These are phyloP conservation scores for Hirtodrosophila confusa DNA, from an alignment of 2,888 invertebrate genomes.

Conservation along the genomic window DNA sequence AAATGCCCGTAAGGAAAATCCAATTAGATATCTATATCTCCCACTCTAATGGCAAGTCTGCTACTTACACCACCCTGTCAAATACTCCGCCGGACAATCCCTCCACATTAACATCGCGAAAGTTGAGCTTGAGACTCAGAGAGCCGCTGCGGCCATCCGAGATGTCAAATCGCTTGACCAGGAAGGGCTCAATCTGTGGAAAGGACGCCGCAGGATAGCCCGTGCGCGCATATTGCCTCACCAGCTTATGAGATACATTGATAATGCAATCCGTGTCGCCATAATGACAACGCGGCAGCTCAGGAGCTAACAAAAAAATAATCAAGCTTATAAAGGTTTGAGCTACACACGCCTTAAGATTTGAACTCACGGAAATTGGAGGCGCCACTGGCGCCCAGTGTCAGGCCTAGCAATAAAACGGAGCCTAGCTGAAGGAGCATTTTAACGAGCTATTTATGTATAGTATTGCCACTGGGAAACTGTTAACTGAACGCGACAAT, in stretches of 20 bases:
- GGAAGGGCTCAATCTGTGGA: constrained; percentile 82
- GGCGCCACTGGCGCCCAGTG: constrained; percentile 38
- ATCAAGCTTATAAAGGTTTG: not conserved
- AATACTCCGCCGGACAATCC: constrained; percentile 80
- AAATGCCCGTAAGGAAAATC: not conserved
- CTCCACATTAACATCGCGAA: constrained; percentile 80
- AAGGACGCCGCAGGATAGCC: constrained; percentile 80
- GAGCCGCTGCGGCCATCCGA: constrained; percentile 81
- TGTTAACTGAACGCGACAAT: constrained; percentile 9
- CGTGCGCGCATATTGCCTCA: constrained; percentile 77
- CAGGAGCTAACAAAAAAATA: constrained; percentile 66
- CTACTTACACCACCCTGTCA: constrained; percentile 82
- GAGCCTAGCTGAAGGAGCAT: constrained; percentile 51
- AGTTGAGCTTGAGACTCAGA: constrained; percentile 79
- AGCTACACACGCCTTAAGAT: not conserved
- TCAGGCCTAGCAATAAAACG: constrained; percentile 39
- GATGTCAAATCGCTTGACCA: constrained; percentile 79
- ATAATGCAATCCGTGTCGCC: constrained; percentile 81
- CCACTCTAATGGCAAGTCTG: not conserved
- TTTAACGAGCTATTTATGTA: constrained; percentile 10
- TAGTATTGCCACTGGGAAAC: constrained; percentile 1
- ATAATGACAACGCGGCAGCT: constrained; percentile 78
- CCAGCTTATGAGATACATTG: constrained; percentile 70
- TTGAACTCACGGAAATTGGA: constrained; percentile 69
- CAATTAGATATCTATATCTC: no score